Evolutionary conservation across 2,888 invertebrate species (phyloP), one percentile per base, ranked within the genome.

Genomic region (Lydus trimaculatus): DNA sequence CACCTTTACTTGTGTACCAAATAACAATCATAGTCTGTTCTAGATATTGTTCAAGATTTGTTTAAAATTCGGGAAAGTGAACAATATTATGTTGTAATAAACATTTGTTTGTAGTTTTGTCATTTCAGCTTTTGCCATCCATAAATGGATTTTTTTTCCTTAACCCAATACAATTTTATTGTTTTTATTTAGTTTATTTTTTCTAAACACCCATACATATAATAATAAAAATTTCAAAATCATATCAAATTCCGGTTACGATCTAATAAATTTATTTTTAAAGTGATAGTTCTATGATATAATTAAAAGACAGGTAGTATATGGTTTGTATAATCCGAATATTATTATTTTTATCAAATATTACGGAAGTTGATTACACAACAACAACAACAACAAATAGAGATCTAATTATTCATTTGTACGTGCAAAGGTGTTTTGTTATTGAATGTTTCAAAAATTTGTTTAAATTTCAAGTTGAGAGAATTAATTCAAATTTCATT

Each of bases 51-150:
- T 52, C 61, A 23, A 61, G 58, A 63, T 69, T 65, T 69, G 69
- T 69, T n/a, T 69, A 65, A 69, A 69, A 65, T 69, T 69, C 65
- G 63, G 56, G 63, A 66, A 69, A 69, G 69, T 65, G 65, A 69
- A 69, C 65, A 61, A 43, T 17, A 6, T 25, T 52, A 25, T 52
- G 52, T 52, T 52, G 52, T 23, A 52, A 52, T 15, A 4, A 5
- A 1, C 25, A 11, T 9, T 52, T 23, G 6, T 13, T 52, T n/a
- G n/a, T n/a, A n/a, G n/a, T n/a, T 52, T 52, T 52, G 23, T 52
- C 23, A 52, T 13, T 52, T 52, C 1, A 7, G n/a, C n/a, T 43
- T 17, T 43, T 36, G 36, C 13, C 5, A 39, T 39, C 6, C 15
- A 3, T 8, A 8, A 43, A 43, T 28, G 28, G 28, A 28, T 28